A percentile compares a stretch with the other conserved stretches of the same genome.
These are phyloP conservation scores for Danionella cerebrum DNA, from an alignment of 2,113 vertebrate species.

Conservation along the genomic window DNA sequence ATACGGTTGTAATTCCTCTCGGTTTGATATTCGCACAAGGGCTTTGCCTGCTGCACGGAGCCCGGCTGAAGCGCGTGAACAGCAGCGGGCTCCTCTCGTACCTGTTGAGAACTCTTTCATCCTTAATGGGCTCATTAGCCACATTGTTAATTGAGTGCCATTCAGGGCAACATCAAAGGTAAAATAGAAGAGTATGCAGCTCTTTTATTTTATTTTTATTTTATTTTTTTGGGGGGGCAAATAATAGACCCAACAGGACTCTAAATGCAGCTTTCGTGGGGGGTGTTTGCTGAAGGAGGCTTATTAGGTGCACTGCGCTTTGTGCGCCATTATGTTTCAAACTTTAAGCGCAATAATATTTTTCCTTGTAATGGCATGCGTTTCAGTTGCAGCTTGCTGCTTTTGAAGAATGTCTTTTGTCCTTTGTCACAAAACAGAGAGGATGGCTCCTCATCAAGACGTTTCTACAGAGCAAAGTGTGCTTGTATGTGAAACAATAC, in stretches of 20 bases:
- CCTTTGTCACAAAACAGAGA: constrained; percentile 13
- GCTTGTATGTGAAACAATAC: background rate
- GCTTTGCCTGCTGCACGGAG: constrained; percentile 59
- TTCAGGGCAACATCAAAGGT: constrained; percentile 69
- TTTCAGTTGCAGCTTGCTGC: constrained; percentile 12
- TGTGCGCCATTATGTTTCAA: constrained; percentile 33
- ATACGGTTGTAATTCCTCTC: constrained; percentile 58
- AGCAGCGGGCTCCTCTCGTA: constrained; percentile 65
- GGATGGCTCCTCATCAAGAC: constrained; percentile 7
- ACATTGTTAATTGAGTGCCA: constrained; percentile 71
- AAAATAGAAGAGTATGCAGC: constrained; percentile 64
- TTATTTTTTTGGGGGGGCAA: too few relatives aligned
- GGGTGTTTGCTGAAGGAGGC: constrained; percentile 40
- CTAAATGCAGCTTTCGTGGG: constrained; percentile 46
- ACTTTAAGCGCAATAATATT: constrained; percentile 34
- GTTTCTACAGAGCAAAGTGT: background rate
- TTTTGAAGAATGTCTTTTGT: constrained; percentile 25
- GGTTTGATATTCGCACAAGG: constrained; percentile 47
- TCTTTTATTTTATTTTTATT: constrained; percentile 55
- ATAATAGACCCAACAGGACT: constrained; percentile 47
- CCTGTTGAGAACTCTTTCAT: constrained; percentile 76
- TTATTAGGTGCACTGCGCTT: constrained; percentile 34
- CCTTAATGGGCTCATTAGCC: constrained; percentile 72
- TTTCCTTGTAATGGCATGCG: constrained; percentile 23
- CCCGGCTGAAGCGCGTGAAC: constrained; percentile 55